Evolutionary conservation across 2,797 vertebrate genomes (phyloP).

Genomic region (Macropodus opercularis): DNA sequence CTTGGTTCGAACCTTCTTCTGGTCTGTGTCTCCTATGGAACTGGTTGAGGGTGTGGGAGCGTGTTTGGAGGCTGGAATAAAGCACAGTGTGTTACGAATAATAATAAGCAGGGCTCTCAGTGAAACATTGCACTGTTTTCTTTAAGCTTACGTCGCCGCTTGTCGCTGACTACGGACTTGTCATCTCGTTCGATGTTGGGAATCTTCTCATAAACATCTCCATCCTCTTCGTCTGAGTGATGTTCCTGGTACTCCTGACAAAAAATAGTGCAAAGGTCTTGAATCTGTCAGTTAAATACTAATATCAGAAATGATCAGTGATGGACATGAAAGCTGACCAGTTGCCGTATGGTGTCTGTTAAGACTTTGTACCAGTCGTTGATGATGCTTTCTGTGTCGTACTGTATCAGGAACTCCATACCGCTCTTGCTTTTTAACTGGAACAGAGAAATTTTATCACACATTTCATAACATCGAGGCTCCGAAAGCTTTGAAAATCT

Average conservation of each 20-base stretch:
- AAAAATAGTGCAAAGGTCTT: not conserved
- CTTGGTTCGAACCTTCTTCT: constrained; percentile 87
- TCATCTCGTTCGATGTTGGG: constrained; percentile 74
- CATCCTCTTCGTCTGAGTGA: constrained; percentile 71
- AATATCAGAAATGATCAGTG: not conserved
- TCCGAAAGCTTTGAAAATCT: not conserved
- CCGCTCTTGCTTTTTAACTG: constrained; percentile 89
- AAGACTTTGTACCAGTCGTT: constrained; percentile 89
- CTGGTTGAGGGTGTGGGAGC: constrained; percentile 32
- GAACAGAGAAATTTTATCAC: constrained; percentile 3
- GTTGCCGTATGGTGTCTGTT: constrained; percentile 84
- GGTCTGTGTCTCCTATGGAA: constrained; percentile 78
- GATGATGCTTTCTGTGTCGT: constrained; percentile 93
- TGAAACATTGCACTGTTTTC: constrained; percentile 13
- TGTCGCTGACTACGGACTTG: constrained; percentile 67
- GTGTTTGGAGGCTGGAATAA: constrained; percentile 45
- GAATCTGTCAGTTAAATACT: too few species aligned
- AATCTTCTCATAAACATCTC: constrained; percentile 83
- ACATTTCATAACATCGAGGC: not conserved
- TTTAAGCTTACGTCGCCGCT: constrained; percentile 54
- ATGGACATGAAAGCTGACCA: constrained; percentile 71
- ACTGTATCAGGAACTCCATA: constrained; percentile 91
- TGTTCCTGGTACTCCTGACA: constrained; percentile 76
- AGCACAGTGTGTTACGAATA: not conserved
- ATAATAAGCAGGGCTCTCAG: not conserved